Evolutionary conservation across 2,888 invertebrate species (phyloP).

Genomic region (Campopleginae sp.): DNA sequence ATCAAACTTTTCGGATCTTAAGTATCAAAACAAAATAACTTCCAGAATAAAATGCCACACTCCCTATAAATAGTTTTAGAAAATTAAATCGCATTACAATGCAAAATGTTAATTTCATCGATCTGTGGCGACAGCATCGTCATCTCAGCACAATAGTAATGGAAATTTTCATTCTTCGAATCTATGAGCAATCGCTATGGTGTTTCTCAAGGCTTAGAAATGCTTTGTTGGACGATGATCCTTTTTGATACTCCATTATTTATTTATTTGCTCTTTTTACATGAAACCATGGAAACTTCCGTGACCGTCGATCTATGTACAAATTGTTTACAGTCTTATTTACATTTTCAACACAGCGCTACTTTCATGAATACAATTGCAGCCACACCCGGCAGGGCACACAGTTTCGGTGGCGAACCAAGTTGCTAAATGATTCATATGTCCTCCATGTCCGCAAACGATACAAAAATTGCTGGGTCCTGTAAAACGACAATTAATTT

Average conservation of each 20-base stretch:
- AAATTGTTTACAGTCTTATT: slow-evolving; percentile 65
- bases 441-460: slow-evolving; percentile 97
- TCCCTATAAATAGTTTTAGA: too few species aligned
- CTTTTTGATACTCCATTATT: neutral
- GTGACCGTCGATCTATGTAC: slow-evolving; percentile 16
- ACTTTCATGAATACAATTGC: slow-evolving; percentile 92
- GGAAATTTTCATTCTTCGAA: too few species aligned
- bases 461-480: slow-evolving; percentile 93
- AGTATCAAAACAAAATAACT: too few species aligned
- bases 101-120: too few species aligned
- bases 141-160: too few species aligned
- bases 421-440: slow-evolving; percentile 91
- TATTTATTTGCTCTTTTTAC: slow-evolving; percentile 12
- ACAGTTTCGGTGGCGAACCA: slow-evolving; percentile 92
- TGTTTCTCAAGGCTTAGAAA: neutral
- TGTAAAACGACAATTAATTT: slow-evolving; percentile 55
- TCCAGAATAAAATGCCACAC: too few species aligned
- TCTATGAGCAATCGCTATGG: neutral
- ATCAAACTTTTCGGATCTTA: too few species aligned
- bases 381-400: slow-evolving; percentile 97
- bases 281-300: neutral
- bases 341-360: slow-evolving; percentile 85
- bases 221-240: neutral
- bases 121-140: too few species aligned
- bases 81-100: too few species aligned